phyloP scores from a whole-genome alignment of 2,113 vertebrate genomes.

The Eubucco bourcierii region DNA sequence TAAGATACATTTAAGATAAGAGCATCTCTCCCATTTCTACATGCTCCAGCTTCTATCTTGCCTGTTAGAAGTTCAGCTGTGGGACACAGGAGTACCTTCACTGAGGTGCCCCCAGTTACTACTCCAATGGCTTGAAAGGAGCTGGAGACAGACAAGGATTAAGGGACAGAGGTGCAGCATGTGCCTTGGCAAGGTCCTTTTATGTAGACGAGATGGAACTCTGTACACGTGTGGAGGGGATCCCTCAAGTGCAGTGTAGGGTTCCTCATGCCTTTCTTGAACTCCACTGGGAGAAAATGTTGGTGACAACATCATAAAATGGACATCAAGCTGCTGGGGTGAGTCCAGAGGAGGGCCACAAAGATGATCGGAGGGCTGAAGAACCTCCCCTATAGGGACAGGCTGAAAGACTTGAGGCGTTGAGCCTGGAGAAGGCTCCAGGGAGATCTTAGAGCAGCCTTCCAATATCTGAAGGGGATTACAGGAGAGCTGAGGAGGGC shows the following conservation, averaged over 20 bases:
- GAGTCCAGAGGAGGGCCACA: too few species aligned
- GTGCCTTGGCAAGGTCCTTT: rapidly evolving
- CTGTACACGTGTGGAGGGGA: rapidly evolving
- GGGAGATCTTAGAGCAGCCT: too few species aligned
- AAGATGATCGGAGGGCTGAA: too few species aligned
- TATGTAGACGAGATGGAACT: rapidly evolving
- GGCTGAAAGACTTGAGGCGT: too few species aligned
- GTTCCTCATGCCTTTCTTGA: rapidly evolving
- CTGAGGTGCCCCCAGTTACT: neutral
- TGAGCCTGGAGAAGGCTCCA: too few species aligned
- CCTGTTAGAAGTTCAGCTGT: neutral
- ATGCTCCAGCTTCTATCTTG: neutral
- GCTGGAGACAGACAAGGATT: neutral
- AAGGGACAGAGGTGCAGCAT: neutral
- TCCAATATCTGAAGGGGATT: too few species aligned
- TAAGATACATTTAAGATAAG: neutral
- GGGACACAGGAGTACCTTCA: rapidly evolving
- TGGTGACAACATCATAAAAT: too few species aligned
- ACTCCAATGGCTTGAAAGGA: neutral
- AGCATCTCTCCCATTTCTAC: neutral
- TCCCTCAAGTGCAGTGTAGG: rapidly evolving
- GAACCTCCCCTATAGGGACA: too few species aligned
- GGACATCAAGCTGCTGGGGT: too few species aligned
- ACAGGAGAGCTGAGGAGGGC: too few species aligned
- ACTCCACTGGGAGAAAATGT: rapidly evolving